These are phyloP conservation scores for Caracal caracal DNA, from an alignment of 2,113 vertebrate species.

Conservation along the genomic window DNA sequence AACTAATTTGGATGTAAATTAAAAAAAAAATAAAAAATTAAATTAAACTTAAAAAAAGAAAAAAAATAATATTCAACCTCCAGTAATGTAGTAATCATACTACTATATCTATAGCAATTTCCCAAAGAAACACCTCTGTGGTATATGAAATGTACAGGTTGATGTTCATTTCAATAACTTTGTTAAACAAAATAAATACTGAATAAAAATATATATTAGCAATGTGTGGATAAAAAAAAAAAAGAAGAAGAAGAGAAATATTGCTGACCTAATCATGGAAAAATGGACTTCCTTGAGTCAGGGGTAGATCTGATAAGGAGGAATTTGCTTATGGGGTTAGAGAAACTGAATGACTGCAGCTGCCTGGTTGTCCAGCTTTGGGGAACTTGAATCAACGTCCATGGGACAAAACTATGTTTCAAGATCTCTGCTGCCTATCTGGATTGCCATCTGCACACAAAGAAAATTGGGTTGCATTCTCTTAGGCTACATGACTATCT, in stretches of 20 bases:
- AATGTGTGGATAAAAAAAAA: too few species aligned
- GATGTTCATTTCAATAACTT: too few species aligned
- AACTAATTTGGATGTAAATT: too few species aligned
- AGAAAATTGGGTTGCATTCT: not conserved
- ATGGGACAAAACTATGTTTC: not conserved
- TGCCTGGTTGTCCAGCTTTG: not conserved
- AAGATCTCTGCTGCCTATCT: not conserved
- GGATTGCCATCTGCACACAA: not conserved
- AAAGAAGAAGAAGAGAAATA: not conserved
- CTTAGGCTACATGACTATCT: not conserved
- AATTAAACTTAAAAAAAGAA: too few species aligned
- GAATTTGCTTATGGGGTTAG: not conserved
- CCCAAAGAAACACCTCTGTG: too few species aligned
- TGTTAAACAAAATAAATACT: too few species aligned
- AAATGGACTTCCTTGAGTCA: not conserved
- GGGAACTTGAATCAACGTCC: slow-evolving; percentile 45
- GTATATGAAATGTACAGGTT: too few species aligned
- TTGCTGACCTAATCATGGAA: not conserved
- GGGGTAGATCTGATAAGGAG: not conserved
- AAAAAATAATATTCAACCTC: too few species aligned
- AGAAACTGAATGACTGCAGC: not conserved
- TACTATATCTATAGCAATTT: too few species aligned
- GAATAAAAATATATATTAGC: too few species aligned
- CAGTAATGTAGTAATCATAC: too few species aligned
- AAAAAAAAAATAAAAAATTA: too few species aligned